Evolutionary conservation across 2,888 invertebrate genomes (phyloP).

Genomic region (Nezara viridula): DNA sequence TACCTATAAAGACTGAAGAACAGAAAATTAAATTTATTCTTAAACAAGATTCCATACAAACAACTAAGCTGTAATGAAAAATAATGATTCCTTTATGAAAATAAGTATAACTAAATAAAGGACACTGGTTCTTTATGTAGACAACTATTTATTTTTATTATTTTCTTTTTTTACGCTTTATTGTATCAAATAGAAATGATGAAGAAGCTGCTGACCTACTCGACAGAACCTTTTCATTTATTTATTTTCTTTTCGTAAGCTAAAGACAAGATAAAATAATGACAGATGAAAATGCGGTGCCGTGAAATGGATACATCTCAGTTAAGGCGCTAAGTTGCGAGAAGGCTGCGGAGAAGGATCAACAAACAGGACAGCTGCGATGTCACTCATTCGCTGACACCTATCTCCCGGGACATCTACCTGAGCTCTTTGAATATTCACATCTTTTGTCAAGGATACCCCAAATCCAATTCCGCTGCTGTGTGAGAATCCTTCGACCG

Average conservation of each 20-base stretch:
- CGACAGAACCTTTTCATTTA: too few relatives aligned
- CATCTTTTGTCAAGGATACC: conserved; percentile 24
- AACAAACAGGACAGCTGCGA: conserved; percentile 41
- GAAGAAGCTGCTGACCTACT: too few relatives aligned
- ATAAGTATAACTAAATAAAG: too few relatives aligned
- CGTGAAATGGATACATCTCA: background rate
- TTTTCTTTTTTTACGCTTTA: too few relatives aligned
- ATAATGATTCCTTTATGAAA: too few relatives aligned
- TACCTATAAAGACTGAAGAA: too few relatives aligned
- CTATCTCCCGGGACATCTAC: conserved; percentile 30
- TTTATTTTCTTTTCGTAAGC: background rate
- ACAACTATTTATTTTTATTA: too few relatives aligned
- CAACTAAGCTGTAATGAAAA: too few relatives aligned
- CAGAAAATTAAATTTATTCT: too few relatives aligned
- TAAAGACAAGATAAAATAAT: background rate
- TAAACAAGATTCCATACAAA: too few relatives aligned
- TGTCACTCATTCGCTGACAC: conserved; percentile 49
- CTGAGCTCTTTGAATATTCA: conserved; percentile 50
- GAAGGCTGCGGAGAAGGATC: background rate
- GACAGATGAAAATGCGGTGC: background rate
- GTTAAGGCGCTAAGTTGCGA: conserved; percentile 29
- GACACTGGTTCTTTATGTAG: too few relatives aligned
- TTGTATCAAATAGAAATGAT: too few relatives aligned
- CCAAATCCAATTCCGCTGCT: conserved; percentile 46
- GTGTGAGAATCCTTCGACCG: background rate